Percentiles rank a stretch among this genome's conserved stretches.
Evolutionary conservation across 2,888 invertebrate species (phyloP).

Genomic region (Blomia tropicalis): DNA sequence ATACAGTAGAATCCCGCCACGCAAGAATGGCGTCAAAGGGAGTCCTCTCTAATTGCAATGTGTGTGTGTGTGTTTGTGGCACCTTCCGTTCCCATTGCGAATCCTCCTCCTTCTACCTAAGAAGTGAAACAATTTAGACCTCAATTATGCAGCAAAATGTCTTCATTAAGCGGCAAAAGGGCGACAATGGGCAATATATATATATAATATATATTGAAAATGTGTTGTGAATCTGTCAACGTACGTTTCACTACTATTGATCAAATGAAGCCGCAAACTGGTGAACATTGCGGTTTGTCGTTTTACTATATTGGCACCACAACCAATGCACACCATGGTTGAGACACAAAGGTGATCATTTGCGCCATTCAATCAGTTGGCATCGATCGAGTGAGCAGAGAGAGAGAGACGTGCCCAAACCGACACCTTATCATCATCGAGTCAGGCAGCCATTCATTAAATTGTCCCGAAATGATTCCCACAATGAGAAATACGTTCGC

Average conservation of each 20-base stretch:
- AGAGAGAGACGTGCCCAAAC: constrained; percentile 11
- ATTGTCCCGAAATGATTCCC: constrained; percentile 8
- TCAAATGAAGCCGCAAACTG: not conserved
- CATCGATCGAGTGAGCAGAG: constrained; percentile 4
- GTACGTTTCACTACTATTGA: too few relatives aligned
- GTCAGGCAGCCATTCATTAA: constrained; percentile 14
- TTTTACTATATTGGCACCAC: not conserved
- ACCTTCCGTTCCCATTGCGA: not conserved
- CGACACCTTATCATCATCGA: constrained; percentile 12
- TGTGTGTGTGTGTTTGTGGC: not conserved
- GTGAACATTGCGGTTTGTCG: not conserved
- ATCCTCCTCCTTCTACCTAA: not conserved
- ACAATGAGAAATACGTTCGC: constrained; percentile 3
- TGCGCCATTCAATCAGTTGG: constrained; percentile 7
- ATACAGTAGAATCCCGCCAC: too few relatives aligned
- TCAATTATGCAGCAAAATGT: constrained; percentile 14
- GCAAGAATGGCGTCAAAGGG: too few relatives aligned
- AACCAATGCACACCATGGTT: not conserved
- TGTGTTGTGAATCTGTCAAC: not conserved
- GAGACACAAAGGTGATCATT: constrained; percentile 1
- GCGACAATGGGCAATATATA: not conserved
- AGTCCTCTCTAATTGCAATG: not conserved
- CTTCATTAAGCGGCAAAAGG: constrained; percentile 2
- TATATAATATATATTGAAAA: not conserved
- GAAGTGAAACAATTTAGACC: constrained; percentile 3